Evolutionary conservation across 2,888 invertebrate genomes (phyloP), one percentile per base, ranked within the genome.

Genomic region (Drosophila atroscutellata): DNA sequence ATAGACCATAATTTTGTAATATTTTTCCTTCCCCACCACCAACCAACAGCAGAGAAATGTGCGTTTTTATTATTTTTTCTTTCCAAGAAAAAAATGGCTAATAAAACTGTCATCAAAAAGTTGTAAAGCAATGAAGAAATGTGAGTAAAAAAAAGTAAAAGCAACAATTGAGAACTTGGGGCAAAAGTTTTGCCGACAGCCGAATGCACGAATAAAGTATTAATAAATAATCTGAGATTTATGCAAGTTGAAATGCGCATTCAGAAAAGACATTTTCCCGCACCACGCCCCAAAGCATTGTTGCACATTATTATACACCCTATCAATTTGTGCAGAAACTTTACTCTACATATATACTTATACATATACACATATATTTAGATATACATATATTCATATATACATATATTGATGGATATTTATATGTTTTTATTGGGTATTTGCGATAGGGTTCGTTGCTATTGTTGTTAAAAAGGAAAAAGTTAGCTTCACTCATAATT

Each of bases 71-170:
- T 42, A 24, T 45, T 68, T 24, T 36, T 36, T 32, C 71, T 58
- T 51, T 56, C 59, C 36, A 66, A 61, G 49, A 63, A 75, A 74
- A 83, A 83, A 86, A 75, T 78, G 83, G 81, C 89, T 81, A 85
- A 85, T 85, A 88, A 88, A 85, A 85, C 76, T 85, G 84, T 85
- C 84, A 85, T 85, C 86, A 89, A 85, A 89, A 89, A 85, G 89
- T 89, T 89, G 86, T 86, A 81, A 85, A 89, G 81, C 89, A 85
- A 85, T 89, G 89, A 83, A 86, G 82, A 81, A 84, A 84, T 84
- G 82, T 67, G 75, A 69, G 58, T 20, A 59, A n/a, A 36, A 57
- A 72, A 58, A 72, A 73, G 63, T 55, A 42, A 56, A 42, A 68
- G 69, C 28, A 76, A 66, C 66, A 57, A 68, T 74, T 73, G 52